These are phyloP conservation scores for Prietella phreatophila DNA, from an alignment of 2,113 vertebrate species.

Conservation along the genomic window DNA sequence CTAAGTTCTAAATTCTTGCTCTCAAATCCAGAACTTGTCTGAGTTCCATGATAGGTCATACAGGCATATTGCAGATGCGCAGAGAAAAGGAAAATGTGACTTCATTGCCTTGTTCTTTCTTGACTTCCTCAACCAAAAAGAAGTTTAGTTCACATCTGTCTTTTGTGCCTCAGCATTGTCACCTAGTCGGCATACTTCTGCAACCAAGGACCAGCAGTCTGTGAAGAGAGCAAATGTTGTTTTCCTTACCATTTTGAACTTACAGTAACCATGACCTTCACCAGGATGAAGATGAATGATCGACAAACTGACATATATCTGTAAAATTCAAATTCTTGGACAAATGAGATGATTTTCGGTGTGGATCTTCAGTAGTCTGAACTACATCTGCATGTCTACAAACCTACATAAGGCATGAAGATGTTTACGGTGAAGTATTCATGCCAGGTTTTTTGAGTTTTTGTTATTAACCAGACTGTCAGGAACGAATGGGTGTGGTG, in stretches of 20 bases:
- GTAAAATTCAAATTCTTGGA: neutral
- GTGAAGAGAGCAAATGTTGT: neutral
- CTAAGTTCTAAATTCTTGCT: constrained; percentile 4
- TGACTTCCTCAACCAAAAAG: neutral
- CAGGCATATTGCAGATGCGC: constrained; percentile 1
- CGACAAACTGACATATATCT: neutral
- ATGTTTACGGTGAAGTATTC: neutral
- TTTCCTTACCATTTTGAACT: neutral
- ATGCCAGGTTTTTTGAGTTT: neutral
- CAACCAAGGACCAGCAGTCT: neutral
- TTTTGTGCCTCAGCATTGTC: neutral
- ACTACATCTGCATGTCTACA: neutral
- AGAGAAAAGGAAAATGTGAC: neutral
- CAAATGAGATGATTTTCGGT: neutral
- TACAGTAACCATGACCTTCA: neutral
- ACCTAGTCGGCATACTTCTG: neutral
- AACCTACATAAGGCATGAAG: neutral
- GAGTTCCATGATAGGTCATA: constrained; percentile 43
- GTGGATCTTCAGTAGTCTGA: neutral
- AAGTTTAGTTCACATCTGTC: neutral
- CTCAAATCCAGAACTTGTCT: neutral
- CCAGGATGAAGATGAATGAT: neutral
- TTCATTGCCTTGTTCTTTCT: neutral
- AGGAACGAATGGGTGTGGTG: neutral
- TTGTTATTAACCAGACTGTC: neutral